Conservation (phyloP, 2,113 vertebrate species). For the Cariama cristata region DNA sequence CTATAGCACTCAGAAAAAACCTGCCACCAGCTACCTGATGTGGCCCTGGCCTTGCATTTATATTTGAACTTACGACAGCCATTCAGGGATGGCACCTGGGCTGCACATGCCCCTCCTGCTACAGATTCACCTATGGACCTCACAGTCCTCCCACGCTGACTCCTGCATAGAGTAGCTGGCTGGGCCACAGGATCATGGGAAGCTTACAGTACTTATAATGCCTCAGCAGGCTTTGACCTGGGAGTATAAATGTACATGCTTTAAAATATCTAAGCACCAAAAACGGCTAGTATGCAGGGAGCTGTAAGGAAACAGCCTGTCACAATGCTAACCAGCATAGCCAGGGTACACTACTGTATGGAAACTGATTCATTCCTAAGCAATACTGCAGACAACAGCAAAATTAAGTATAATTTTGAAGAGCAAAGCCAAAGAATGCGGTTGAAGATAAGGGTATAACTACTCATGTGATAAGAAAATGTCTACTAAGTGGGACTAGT, state of each 20-base stretch:
- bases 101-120: neutral
- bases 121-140: neutral
- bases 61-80: neutral
- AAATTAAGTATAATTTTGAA: neutral
- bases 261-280: neutral
- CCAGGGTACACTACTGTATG: neutral
- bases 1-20: neutral
- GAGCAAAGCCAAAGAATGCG: neutral
- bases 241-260: neutral
- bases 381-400: neutral
- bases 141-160: neutral
- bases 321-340: neutral
- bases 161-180: neutral
- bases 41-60: neutral
- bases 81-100: neutral
- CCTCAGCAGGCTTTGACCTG: neutral
- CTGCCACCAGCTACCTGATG: neutral
- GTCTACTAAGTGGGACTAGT: neutral
- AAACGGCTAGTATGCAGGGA: neutral
- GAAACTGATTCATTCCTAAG: neutral
- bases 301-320: neutral
- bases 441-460: neutral
- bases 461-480: neutral
- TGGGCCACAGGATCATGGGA: neutral
- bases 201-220: neutral